These are phyloP conservation scores for Azemiops feae DNA, from an alignment of 2,113 vertebrate species.

Conservation along the genomic window DNA sequence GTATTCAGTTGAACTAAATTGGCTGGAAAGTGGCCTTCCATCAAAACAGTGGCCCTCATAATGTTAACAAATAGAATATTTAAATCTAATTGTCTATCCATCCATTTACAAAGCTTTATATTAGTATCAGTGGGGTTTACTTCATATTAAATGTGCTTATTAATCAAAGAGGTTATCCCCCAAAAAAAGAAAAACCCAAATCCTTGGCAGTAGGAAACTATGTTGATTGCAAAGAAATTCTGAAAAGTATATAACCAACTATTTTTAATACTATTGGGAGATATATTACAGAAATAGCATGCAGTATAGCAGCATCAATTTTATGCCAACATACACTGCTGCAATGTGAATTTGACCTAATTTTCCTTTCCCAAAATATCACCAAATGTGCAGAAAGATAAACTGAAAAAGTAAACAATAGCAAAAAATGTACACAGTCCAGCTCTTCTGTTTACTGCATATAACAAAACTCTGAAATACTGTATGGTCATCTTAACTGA, in stretches of 20 bases:
- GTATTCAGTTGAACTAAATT: not conserved
- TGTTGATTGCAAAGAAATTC: not conserved
- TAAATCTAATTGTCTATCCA: not conserved
- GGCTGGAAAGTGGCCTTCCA: not conserved
- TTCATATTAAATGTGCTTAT: not conserved
- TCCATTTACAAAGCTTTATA: not conserved
- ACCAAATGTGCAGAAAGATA: slow-evolving; percentile 32
- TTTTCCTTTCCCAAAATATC: slow-evolving; percentile 35
- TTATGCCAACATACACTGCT: slow-evolving; percentile 36
- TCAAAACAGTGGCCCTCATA: not conserved
- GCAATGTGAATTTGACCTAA: slow-evolving; percentile 44
- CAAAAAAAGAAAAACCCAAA: not conserved
- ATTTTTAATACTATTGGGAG: slow-evolving; percentile 34
- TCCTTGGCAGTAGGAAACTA: not conserved
- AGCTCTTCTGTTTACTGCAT: slow-evolving; percentile 71
- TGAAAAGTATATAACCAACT: slow-evolving; percentile 30
- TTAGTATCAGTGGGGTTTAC: not conserved
- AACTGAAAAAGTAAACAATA: slow-evolving; percentile 54
- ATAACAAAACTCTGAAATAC: slow-evolving; percentile 31
- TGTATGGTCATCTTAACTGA: slow-evolving; percentile 31
- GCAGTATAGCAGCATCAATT: not conserved
- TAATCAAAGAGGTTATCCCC: not conserved
- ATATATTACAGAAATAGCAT: slow-evolving; percentile 34
- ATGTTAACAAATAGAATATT: not conserved
- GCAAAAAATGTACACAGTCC: slow-evolving; percentile 55